Evolutionary conservation across 2,797 vertebrate species (phyloP).

Genomic region (Dipus sagitta): DNA sequence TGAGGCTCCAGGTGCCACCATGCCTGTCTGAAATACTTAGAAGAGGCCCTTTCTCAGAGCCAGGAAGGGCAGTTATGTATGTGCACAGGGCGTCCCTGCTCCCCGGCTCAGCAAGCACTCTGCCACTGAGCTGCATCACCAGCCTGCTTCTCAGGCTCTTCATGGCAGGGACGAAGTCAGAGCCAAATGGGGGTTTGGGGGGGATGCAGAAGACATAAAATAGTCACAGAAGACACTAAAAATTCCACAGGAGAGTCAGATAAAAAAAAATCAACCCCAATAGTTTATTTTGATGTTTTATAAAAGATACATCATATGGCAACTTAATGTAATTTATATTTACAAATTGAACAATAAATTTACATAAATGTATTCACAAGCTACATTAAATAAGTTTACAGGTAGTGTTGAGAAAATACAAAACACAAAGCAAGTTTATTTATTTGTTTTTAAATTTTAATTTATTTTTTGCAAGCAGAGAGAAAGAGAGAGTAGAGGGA

Average conservation of each 20-base stretch:
- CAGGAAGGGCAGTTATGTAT: background rate
- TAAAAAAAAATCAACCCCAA: slow-evolving; percentile 8
- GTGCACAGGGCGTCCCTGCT: too few species aligned
- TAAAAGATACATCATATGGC: slow-evolving; percentile 69
- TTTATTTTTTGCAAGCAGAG: too few species aligned
- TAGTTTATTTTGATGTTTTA: slow-evolving; percentile 81
- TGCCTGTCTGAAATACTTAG: background rate
- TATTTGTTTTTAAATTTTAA: too few species aligned
- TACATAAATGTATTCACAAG: slow-evolving; percentile 69
- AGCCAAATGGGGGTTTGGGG: background rate
- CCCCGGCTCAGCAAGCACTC: background rate
- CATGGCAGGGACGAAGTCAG: background rate
- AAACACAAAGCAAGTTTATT: slow-evolving; percentile 43
- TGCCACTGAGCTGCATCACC: background rate
- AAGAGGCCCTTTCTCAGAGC: background rate
- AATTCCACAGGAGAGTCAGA: slow-evolving; percentile 6
- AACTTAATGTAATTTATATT: slow-evolving; percentile 76
- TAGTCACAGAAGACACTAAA: background rate
- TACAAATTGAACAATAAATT: slow-evolving; percentile 79
- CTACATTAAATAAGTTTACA: slow-evolving; percentile 61
- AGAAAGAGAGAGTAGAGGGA: too few species aligned
- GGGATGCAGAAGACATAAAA: background rate
- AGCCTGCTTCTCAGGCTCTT: background rate
- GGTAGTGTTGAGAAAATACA: slow-evolving; percentile 32
- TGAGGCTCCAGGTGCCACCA: background rate